Base-by-base conservation (phyloP, 1,140 invertebrate species). In the Ceratina japonica region DNA sequence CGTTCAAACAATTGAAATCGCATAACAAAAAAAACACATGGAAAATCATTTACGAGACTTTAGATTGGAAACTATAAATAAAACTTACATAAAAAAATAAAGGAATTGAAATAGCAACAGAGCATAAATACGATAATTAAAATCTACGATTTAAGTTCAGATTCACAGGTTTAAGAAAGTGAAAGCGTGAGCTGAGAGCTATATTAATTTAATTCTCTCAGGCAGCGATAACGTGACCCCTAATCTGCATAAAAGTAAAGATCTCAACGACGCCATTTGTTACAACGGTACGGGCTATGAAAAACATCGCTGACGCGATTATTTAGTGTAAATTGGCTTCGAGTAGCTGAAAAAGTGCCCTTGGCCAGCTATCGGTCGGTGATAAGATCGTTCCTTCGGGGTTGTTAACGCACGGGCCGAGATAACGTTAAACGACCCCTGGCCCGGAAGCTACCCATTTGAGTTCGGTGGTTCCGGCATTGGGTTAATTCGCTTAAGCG, bases 371-470 rank as follows among this genome's bases (percentile, higher is more conserved):
- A 80, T 64, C 64, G 73, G 54, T 52, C 18, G n/a, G 16, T 49
- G 78, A 81, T 87, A 87, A 74, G 77, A 87, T 87, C 83, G 66
- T 37, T 68, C 66, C 72, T 69, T 63, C 51, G 44, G 63, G 74
- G 78, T 81, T 79, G 82, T 83, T 87, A 85, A 73, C 74, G 63
- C 59, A 73, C 74, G 63, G 54, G 27, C 62, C 52, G 62, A 83
- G 86, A 87, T 87, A 86, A 81, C 79, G 54, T 20, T 65, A 82
- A 85, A 87, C 85, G 75, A 85, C 79, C 74, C 58, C 62, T 58
- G 18, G 18, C 78, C 71, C 81, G 86, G 81, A 87, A 87, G 78
- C 76, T 82, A 85, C 87, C 71, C 73, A 82, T 87, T 87, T 76
- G 79, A 85, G 85, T 87, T 87, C 75, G 81, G 81, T 80, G 61